Evolutionary conservation across 2,888 invertebrate species (phyloP).

Genomic region (Chloromyia formosa): DNA sequence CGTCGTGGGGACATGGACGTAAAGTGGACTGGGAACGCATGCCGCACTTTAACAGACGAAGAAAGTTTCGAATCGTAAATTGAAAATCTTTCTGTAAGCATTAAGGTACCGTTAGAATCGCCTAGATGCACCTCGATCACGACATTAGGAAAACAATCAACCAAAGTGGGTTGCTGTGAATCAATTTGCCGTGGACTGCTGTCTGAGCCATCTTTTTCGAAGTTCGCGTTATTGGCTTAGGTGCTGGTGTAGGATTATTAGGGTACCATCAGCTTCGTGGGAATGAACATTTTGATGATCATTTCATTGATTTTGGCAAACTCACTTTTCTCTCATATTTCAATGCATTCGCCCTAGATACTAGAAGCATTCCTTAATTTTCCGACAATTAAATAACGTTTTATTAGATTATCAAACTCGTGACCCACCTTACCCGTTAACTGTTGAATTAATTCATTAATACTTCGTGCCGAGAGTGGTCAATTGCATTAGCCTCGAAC

Average conservation of each 20-base stretch:
- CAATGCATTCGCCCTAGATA: too few species aligned
- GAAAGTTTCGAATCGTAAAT: slow-evolving; percentile 41
- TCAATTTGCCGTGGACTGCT: slow-evolving; percentile 28
- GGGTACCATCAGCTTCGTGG: neutral
- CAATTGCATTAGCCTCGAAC: slow-evolving; percentile 35
- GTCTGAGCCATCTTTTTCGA: slow-evolving; percentile 16
- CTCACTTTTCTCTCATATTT: too few species aligned
- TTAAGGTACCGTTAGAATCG: slow-evolving; percentile 36
- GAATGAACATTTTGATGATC: neutral
- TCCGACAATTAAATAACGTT: too few species aligned
- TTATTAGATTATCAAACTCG: neutral
- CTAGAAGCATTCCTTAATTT: too few species aligned
- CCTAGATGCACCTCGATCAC: slow-evolving; percentile 29
- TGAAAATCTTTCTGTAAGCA: slow-evolving; percentile 41
- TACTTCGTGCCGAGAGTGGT: slow-evolving; percentile 36
- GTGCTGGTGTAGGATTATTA: neutral
- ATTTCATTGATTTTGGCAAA: too few species aligned
- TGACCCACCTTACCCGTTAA: slow-evolving; percentile 13
- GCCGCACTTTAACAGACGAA: slow-evolving; percentile 17
- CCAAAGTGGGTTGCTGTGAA: slow-evolving; percentile 40
- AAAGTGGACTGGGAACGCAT: neutral
- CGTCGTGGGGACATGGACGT: neutral
- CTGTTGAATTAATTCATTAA: slow-evolving; percentile 44
- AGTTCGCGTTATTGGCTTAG: neutral
- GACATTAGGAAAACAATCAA: slow-evolving; percentile 40